Evolutionary conservation across 2,888 invertebrate genomes (phyloP), one percentile per base, ranked within the genome.

Genomic region (Rhagophthalmus giganteus): DNA sequence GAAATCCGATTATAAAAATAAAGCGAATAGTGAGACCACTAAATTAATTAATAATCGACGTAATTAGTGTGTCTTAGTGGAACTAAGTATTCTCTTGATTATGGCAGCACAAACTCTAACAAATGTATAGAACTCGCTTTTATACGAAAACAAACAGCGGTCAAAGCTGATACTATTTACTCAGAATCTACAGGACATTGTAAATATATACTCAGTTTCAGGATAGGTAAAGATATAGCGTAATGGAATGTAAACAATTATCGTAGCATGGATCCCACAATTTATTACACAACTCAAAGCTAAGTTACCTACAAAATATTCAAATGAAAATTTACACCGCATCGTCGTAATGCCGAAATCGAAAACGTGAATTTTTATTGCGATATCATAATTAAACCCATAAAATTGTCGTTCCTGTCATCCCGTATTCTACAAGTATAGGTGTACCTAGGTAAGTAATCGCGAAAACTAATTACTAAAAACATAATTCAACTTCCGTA

Each of bases 241-340:
- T 67, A 66, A 67, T 66, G 65, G 64, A 66, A 67, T 65, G 65
- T 62, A 65, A 67, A 67, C 65, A 66, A 65, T 63, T 64, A 65
- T 59, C 53, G 51, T 50, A 54, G 39, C 26, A 40, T 27, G 12
- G 44, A 49, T 49, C 40, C 40, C 45, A 53, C 45, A 48, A 48
- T 48, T 53, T 53, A 53, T 53, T 44, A 48, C 28, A 40, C 34
- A 40, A 40, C 44, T 32, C 27, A 45, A 50, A 50, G 34, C 27
- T 35, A 34, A 15, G 40, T 40, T 46, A 33, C 16, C 30, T 35
- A 26, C 25, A 31, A 27, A 31, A 41, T 13, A 25, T 39, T 30
- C 8, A 13, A 26, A 28, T 37, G 6, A 10, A 37, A 20, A 20
- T 5, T 5, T 20, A 20, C 20, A 20, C 7, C n/a, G n/a, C n/a